These are phyloP conservation scores for Pristis pectinata DNA, from an alignment of 2,797 vertebrate species.

Conservation along the genomic window DNA sequence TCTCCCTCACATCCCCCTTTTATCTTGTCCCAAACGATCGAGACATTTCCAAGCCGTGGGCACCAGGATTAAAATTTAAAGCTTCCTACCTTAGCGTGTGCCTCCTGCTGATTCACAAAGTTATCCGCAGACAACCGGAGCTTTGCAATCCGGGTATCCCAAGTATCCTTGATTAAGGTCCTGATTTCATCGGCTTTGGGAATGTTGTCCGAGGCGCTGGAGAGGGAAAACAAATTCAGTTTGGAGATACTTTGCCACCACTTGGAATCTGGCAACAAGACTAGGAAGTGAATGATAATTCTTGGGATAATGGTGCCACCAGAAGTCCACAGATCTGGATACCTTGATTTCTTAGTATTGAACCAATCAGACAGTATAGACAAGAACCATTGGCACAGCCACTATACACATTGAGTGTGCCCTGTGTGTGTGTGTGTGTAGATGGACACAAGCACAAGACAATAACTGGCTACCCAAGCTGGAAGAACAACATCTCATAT, in stretches of 20 bases:
- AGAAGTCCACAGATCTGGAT: background rate
- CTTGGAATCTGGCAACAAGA: background rate
- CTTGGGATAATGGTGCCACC: background rate
- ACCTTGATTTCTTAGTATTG: no score
- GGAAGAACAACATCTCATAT: no score
- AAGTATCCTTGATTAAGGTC: conserved; percentile 89
- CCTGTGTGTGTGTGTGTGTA: no score
- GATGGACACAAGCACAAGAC: no score
- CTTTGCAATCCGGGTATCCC: conserved; percentile 92
- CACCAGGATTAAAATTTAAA: background rate
- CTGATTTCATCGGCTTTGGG: conserved; percentile 90
- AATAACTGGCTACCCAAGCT: no score
- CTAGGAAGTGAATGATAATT: background rate
- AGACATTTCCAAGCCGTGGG: no score
- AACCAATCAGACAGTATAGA: no score
- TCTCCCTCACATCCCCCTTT: no score
- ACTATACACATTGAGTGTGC: no score
- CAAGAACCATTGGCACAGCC: no score
- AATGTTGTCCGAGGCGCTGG: conserved; percentile 88
- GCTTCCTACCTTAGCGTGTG: conserved; percentile 80
- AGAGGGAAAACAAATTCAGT: background rate
- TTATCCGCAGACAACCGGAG: conserved; percentile 88
- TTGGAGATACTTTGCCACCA: background rate
- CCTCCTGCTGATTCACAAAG: conserved; percentile 86
- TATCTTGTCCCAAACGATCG: no score